A percentile compares a stretch with the other conserved stretches of the same genome.
Conservation (phyloP, 2,797 vertebrate genomes). For the Sebastiscus albofasciatus region DNA sequence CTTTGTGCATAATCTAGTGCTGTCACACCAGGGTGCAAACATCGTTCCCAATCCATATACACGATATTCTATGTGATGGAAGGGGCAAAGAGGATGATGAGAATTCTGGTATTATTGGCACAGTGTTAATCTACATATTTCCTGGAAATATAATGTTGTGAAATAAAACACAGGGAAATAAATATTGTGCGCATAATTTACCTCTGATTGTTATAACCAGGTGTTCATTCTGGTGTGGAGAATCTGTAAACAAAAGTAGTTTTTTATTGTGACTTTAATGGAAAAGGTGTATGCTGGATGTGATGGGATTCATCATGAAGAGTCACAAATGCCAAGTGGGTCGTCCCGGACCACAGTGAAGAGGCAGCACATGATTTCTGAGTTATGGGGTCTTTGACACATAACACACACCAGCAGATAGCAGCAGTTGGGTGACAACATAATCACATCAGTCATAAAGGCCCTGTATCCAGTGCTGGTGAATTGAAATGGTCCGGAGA, state of each 20-base stretch:
- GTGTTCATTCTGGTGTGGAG: background rate
- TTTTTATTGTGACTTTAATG: background rate
- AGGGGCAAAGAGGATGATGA: background rate
- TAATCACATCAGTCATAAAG: constrained; percentile 40
- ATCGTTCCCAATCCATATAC: background rate
- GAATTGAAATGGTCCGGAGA: background rate
- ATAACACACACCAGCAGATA: constrained; percentile 18
- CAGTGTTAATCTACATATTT: background rate
- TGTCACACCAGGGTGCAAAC: constrained; percentile 20
- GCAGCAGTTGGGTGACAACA: constrained; percentile 23
- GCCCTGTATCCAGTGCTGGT: constrained; percentile 18
- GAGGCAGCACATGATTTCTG: background rate
- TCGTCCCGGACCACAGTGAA: background rate
- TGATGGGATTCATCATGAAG: constrained; percentile 7
- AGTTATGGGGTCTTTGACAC: constrained; percentile 28
- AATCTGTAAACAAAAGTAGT: background rate
- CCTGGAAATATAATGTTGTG: background rate
- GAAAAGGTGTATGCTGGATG: background rate
- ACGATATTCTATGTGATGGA: background rate
- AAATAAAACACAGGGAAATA: background rate
- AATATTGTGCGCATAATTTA: background rate
- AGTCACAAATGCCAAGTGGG: constrained; percentile 11
- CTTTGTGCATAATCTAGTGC: constrained; percentile 30
- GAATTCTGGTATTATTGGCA: background rate
- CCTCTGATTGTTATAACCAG: background rate